Evolutionary conservation across 1,140 invertebrate species (phyloP), one percentile per base, ranked within the genome.

Genomic region (Macrosteles quadrilineatus): DNA sequence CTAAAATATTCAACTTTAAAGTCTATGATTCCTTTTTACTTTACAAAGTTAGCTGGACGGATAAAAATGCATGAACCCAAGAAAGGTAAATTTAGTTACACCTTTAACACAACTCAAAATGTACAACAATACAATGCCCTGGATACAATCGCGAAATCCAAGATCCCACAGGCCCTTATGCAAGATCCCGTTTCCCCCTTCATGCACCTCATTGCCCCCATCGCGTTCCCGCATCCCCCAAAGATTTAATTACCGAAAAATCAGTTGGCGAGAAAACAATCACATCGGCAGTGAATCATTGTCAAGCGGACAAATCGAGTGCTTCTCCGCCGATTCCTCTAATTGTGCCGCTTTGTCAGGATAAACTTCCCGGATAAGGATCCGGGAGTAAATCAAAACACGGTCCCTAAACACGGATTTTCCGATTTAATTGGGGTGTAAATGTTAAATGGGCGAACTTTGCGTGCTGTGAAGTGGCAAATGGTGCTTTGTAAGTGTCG

Each of bases 231-330:
- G 23, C 63, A 66, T 66, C 63, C 36, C 40, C 63, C 40, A 12
- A 32, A 40, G 63, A 43, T 40, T 66, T 66, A 66, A 66, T 66
- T 66, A 66, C 63, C 63, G 40, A 66, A 66, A 66, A 66, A 66
- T 66, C 63, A 45, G 32, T 11, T 43, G 32, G 23, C 32, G 32
- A 25, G 36, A 66, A 66, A 66, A 66, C 63, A 66, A 66, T 66
- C 63, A 66, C 19, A 66, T 23, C 17, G 9, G 40, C 63, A 45
- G 32, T 66, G 63, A 66, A 66, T 66, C 63, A 66, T 43, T 66
- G 63, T 66, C 63, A 66, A 21, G 32, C 21, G 63, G 36, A 66
- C 63, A 66, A 66, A 66, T 66, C 63, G 63, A 17, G 63, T 36
- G 63, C 63, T 66, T 36, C 45, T 66, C 63, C 40, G 63, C 23